Evolutionary conservation across 2,113 vertebrate species (phyloP).

Genomic region (Emydocephalus ijimae): DNA sequence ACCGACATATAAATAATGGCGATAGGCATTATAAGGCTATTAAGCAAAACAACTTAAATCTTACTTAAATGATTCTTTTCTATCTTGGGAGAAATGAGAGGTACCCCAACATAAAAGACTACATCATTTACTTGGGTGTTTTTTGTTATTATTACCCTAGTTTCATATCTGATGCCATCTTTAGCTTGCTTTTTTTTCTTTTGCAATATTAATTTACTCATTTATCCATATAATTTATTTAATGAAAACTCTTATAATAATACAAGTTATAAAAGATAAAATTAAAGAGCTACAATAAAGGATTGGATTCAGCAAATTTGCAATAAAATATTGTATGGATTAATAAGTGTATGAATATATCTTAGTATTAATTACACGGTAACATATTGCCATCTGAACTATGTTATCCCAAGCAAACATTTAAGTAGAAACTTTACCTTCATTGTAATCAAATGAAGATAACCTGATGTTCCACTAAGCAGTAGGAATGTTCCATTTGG

Average conservation of each 20-base stretch:
- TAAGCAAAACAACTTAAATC: neutral
- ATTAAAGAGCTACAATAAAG: neutral
- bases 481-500: constrained; percentile 85
- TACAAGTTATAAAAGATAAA: neutral
- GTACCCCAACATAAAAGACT: neutral
- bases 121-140: neutral
- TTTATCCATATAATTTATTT: neutral
- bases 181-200: neutral
- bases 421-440: constrained; percentile 71
- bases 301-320: neutral
- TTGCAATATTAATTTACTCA: neutral
- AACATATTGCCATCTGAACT: neutral
- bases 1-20: constrained; percentile 20
- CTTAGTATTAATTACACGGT: neutral
- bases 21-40: neutral
- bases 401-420: neutral
- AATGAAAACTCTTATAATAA: neutral
- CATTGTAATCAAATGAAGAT: constrained; percentile 85
- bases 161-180: neutral
- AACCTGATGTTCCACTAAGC: constrained; percentile 84
- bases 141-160: neutral
- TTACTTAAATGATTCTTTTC: neutral
- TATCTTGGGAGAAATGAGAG: neutral
- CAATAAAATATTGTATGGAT: neutral
- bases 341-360: neutral